Percentiles rank a stretch among this genome's conserved stretches.
Evolutionary conservation across 1,140 invertebrate genomes (phyloP).

Genomic region (Formica exsecta): DNA sequence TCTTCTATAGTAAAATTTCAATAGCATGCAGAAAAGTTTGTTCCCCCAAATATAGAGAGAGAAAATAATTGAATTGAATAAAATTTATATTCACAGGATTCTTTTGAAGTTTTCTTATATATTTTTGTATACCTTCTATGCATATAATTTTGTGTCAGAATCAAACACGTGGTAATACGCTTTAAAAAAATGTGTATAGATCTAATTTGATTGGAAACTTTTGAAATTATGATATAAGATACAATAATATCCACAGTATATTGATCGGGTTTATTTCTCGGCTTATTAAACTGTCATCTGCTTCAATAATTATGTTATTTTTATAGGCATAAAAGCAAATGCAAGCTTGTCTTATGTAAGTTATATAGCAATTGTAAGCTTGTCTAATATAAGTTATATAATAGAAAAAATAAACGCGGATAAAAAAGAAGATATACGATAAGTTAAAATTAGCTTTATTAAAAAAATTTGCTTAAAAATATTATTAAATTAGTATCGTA

Average conservation of each 20-base stretch:
- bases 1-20: conserved; percentile 43
- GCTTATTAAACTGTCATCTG: not conserved
- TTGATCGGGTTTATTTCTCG: not conserved
- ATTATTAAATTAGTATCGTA: not conserved
- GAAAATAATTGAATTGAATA: conserved; percentile 43
- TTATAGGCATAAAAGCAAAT: not conserved
- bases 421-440: not conserved
- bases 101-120: not conserved
- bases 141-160: too few species aligned
- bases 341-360: not conserved
- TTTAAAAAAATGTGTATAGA: not conserved
- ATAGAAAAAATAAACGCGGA: not conserved
- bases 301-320: not conserved
- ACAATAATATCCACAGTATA: not conserved
- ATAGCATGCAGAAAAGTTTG: conserved; percentile 38
- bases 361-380: not conserved
- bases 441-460: not conserved
- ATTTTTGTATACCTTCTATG: too few species aligned
- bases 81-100: not conserved
- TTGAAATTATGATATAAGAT: not conserved
- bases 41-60: not conserved
- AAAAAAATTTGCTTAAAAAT: not conserved
- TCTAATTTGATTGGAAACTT: not conserved
- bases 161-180: too few species aligned
- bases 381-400: not conserved